Evolutionary conservation across 2,888 invertebrate genomes (phyloP), one percentile per base, ranked within the genome.

Genomic region (Arge pagana): DNA sequence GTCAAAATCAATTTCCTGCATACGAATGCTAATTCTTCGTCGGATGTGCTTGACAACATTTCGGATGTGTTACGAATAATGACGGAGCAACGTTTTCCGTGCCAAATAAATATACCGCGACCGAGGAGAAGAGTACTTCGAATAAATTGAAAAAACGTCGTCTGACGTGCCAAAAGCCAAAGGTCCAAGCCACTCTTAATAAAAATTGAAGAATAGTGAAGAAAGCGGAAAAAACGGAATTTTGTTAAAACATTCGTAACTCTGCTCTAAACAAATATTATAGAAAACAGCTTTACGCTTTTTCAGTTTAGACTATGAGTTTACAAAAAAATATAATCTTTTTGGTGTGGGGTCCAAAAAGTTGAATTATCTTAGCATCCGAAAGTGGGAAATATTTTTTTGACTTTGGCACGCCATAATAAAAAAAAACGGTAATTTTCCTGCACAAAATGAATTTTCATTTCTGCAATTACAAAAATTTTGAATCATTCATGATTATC

Each of bases 321-420:
- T 50, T 54, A 43, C 53, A 30, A 50, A 50, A 45, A 33, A 39
- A 43, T 45, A 54, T 54, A 37, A 43, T 31, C 31, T 50, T 23
- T 36, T 54, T 42, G 13, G 50, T 4, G 50, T 43, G 43, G 49
- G 45, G 23, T 39, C 26, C 24, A 26, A 54, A 50, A 49, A 50
- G 50, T 43, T 54, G 53, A 54, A 50, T 43, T 50, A 54, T 50
- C 50, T 39, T 11, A 50, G 45, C 33, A 54, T 40, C 50, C 50
- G 50, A 54, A 54, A 31, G 40, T 53, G 43, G 43, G 33, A 39
- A 54, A 50, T 45, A 50, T 39, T 50, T 43, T 30, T 50, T 19
- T 30, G 45, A 53, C 39, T 54, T 26, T 48, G 8, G 30, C 31
- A 52, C 26, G 39, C 45, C 51, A 42, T 23, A 52, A 39, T 21